Conservation (phyloP, 2,113 vertebrate species). For the Gadus chalcogrammus region DNA sequence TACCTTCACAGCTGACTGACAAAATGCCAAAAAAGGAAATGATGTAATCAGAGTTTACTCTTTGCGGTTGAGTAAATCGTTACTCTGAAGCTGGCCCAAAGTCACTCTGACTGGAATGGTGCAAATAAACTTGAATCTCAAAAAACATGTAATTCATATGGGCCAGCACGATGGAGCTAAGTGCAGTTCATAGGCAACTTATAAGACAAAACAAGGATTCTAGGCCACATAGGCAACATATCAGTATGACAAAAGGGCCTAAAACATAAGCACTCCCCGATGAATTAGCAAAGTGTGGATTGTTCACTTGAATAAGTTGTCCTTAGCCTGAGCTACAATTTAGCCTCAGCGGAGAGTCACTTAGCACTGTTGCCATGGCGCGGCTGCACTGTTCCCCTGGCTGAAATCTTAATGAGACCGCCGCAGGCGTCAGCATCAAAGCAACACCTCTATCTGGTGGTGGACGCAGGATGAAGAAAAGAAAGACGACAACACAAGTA, state of each 20-base stretch:
- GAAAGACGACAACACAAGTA: constrained; percentile 33
- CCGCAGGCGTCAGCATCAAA: constrained; percentile 59
- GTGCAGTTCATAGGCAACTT: constrained; percentile 47
- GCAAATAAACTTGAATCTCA: constrained; percentile 49
- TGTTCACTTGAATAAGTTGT: constrained; percentile 46
- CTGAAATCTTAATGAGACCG: constrained; percentile 62
- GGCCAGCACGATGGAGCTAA: constrained; percentile 37
- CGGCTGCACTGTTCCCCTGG: constrained; percentile 42
- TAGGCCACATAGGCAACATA: constrained; percentile 38
- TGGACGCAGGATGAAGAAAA: constrained; percentile 14
- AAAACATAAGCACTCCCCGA: constrained; percentile 14
- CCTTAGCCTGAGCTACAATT: constrained; percentile 44
- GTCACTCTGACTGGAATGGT: constrained; percentile 57
- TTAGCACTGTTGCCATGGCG: constrained; percentile 57
- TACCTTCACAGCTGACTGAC: constrained; percentile 69
- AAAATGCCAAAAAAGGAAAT: constrained; percentile 63
- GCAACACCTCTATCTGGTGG: constrained; percentile 58
- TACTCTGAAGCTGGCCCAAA: constrained; percentile 45
- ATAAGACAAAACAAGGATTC: constrained; percentile 30
- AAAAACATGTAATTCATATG: constrained; percentile 54
- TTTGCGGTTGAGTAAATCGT: constrained; percentile 64
- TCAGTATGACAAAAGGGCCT: constrained; percentile 28
- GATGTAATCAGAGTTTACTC: constrained; percentile 69
- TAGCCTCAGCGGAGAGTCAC: constrained; percentile 49
- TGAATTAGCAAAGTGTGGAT: constrained; percentile 28